Base-by-base conservation (phyloP, 1,140 invertebrate species). In the Saxidomus purpurata region DNA sequence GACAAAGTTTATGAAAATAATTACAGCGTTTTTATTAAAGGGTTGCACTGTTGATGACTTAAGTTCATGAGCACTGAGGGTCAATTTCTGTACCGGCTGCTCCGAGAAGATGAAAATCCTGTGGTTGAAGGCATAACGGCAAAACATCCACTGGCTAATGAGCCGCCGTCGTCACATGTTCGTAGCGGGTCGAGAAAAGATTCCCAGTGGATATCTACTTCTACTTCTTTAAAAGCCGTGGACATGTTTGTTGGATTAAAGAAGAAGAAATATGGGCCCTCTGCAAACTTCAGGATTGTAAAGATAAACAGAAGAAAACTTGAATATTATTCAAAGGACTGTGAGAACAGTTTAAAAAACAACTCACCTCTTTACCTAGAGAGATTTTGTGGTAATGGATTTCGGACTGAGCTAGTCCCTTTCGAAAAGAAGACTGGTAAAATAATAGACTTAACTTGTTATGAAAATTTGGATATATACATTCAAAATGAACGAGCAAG, bases 31-130 rank as follows among this genome's bases (percentile, higher is more conserved):
- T 43, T 4, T 43, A 43, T 43, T 43, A 15, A 4, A 43, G 43
- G 43, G 15, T 15, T 8, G 4, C 6, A 8, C 6, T 43, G 15
- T 43, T 43, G 4, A 4, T 8, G 43, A 43, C 15, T 4, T 43
- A 8, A 43, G 6, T 8, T 43, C 43, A 43, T 43, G 43, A 15
- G 43, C 15, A 43, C 4, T 67, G 63, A 67, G 3, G 4, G 63
- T 31, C 34, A 13, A 31, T 22, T 22, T 22, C 63, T 67, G 6
- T 67, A 67, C 19, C 63, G 63, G 4, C 63, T 67, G 6, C 63
- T 67, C 4, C 25, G 63, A 36, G 25, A 67, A 67, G 63, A 67
- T 67, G 63, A 67, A 34, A 67, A 67, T 36, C 63, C 63, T 31
- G 1, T 67, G 63, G 13, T 67, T 31, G 63, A 67, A 11, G 63